Evolutionary conservation across 2,888 invertebrate species (phyloP), one percentile per base, ranked within the genome.

Genomic region (Torymus auratus): DNA sequence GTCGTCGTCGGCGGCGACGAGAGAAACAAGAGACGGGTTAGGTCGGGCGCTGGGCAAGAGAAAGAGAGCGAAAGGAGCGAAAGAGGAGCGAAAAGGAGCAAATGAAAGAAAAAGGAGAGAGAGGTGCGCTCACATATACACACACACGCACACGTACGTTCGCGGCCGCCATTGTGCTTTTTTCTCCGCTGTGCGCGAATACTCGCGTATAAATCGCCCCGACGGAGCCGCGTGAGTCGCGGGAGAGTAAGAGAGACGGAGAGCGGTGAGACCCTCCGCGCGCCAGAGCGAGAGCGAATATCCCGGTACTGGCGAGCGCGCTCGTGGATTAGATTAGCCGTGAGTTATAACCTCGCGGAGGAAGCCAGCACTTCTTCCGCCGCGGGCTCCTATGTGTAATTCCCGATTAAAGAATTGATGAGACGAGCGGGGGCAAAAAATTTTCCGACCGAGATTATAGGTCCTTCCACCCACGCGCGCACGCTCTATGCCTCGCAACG

Each of bases 301-400:
- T 77, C 72, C 67, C 68, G 72, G 55, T 62, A 28, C 65, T 41
- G 68, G 20, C 50, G 81, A 41, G 61, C 80, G 68, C 71, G 74
- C 83, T 76, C 78, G 71, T 80, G 87, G 87, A 87, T 88, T 88
- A 86, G 88, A 88, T 88, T 88, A 88, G 86, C 85, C 85, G 83
- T 86, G 88, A 88, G 86, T 88, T 88, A 88, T 86, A 87, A 85
- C 84, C 81, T 81, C 83, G 70, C 71, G 73, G 74, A 83, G 76
- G 77, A 78, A 80, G 76, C 76, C 41, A 10, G 41, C 41, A 41
- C 71, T 20, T 50, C 71, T 50, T 50, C 69, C 64, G 15, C 53
- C 20, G n/a, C 10, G 58, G n/a, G 10, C 15, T n/a, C 61, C 55
- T 75, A 68, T 70, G 68, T 64, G 52, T n/a, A 55, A 70, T 78